Base-by-base conservation (phyloP, 2,113 vertebrate species). In the Tinamus guttatus region DNA sequence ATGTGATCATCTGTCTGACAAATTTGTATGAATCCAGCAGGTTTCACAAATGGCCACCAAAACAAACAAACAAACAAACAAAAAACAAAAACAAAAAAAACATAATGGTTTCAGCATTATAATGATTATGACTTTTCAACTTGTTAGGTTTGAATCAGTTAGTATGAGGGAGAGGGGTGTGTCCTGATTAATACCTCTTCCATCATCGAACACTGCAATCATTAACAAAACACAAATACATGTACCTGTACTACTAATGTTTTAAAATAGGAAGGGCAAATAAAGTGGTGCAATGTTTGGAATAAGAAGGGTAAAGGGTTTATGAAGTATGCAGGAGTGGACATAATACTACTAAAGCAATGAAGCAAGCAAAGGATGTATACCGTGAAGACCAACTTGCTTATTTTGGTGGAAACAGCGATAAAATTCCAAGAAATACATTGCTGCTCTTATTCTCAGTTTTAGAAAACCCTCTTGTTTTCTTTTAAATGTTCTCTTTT, bases 221-320 rank as follows among this genome's bases (percentile, higher is more conserved):
- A 62, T 95, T 89, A 91, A 86, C 89, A 89, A 92, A 80, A 59
- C 17, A 78, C 58, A 94, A 59, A 34, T 20, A 47, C 47, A 79
- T 34, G 36, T 5, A 1, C 6, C 2, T 87, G 16, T 49, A 22
- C 11, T 52, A 62, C 59, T 77, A 71, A 59, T 17, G 3, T 15
- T 11, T 62, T 76, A 45, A 88, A 83, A 28, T 4, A 54, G 8
- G 5, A 54, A 71, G 5, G 7, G 18, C 40, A 43, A 19, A 5
- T 45, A 20, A 88, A 45, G 24, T 22, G 65, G 45, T 47, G 69
- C 0, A 58, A 14, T 6, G 11, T 69, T 40, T 58, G 47, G 75
- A 80, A 43, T 6, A 75, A 13, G 28, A 79, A 68, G n/a, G 11
- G 12, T 30, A 64, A 64, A n/a, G 16, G 3, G 56, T 34, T 77